Evolutionary conservation across 2,113 vertebrate genomes (phyloP), one percentile per base, ranked within the genome.

Genomic region (Sclerurus mexicanus): DNA sequence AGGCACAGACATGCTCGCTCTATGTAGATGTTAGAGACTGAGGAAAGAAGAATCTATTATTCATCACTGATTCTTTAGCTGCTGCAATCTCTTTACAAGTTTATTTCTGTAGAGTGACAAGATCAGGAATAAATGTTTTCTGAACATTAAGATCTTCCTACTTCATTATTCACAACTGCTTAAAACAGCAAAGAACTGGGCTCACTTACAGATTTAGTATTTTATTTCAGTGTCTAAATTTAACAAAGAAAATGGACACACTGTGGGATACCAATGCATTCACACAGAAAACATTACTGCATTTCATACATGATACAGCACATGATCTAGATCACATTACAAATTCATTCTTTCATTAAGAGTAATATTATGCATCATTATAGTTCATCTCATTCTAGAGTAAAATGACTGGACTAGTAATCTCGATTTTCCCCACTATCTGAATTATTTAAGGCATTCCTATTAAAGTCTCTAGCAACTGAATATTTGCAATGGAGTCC

Each of bases 31-130:
- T 71, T 74, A 86, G 55, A 86, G 47, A 81, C 42, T 21, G 19
- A 24, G 33, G 17, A 86, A 89, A 95, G 80, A 89, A 78, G 23
- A 84, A 92, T 92, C 83, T 89, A 87, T 95, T 93, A 95, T 96
- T 96, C 56, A 95, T 95, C 75, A 78, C 35, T 47, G 42, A 39
- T 52, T 90, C 50, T 92, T 92, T 77, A 84, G 39, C 85, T 90
- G 66, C 76, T 86, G 46, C 83, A 86, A 67, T 67, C 59, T 90
- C 59, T 84, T 92, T 80, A 59, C 59, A 80, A 88, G 50, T 55
- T 80, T 81, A 59, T 67, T 90, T 94, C 92, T 77, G 83, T 15
- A 83, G 35, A 59, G 52, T 83, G 35, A 93, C 42, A 95, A 74
- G 6, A 1, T 85, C 73, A 25, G 55, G 67, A 92, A 77, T 5